Evolutionary conservation across 2,888 invertebrate genomes (phyloP), one percentile per base, ranked within the genome.

Genomic region (Xylophagus ater): DNA sequence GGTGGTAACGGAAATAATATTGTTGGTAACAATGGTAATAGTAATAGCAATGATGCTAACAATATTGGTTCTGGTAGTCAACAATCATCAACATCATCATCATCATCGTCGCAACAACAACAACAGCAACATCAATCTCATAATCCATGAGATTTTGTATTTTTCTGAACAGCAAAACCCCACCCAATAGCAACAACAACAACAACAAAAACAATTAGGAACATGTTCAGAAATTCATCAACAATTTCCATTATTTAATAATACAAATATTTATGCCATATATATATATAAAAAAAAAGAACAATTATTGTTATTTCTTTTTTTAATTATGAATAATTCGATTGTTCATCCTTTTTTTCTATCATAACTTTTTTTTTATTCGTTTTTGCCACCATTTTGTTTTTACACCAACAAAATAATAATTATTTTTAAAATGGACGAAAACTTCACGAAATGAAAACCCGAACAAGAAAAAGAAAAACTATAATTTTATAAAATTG

Each of bases 131-230:
- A 63, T 46, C 62, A 57, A 48, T 60, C 60, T 45, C 67, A 65
- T 55, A 68, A 66, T 57, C 76, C 82, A 76, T 83, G 82, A 83
- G 80, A 79, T 68, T 80, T 80, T 69, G 78, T 72, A 70, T 81
- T 79, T 73, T 81, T 80, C 80, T 81, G 47, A 49, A 42, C 48
- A 21, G 9, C 21, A 21, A 7, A 6, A 21, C 21, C 21, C 6
- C 21, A 21, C 6, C 21, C 21, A 9, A 21, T 9, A 21, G 21
- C 21, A 21, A 21, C 9, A 9, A 7, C 21, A 21, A 9, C 21
- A 21, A 21, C 9, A 21, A 9, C 9, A 21, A 6, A 6, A 9
- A 6, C 21, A 21, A 21, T 21, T n/a, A n/a, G n/a, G n/a, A 9
- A 9, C 21, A 21, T 7, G 6, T 7, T 6, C 21, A 21, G 21